phyloP scores from a whole-genome alignment of 2,113 vertebrate genomes.

The Gila orcuttii region DNA sequence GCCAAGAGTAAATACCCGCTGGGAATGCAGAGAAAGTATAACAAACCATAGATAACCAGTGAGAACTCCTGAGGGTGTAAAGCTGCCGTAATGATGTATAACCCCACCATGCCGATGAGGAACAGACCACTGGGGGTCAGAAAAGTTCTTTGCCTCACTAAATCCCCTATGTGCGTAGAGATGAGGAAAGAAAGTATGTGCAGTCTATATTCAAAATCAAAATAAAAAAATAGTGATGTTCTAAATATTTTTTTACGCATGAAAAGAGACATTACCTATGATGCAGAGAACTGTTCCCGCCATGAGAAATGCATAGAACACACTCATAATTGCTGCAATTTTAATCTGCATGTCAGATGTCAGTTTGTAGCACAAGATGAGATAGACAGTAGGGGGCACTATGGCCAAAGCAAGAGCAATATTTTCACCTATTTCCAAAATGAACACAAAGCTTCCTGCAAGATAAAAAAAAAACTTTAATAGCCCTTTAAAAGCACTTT shows the following conservation, averaged over 20 bases:
- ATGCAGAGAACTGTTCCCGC: conserved; percentile 64
- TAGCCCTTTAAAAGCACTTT: background rate
- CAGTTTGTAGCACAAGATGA: conserved; percentile 69
- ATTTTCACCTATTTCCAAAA: background rate
- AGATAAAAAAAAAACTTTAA: conserved; percentile 25
- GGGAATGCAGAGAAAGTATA: conserved; percentile 67
- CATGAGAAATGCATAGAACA: conserved; percentile 68
- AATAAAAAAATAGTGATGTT: background rate
- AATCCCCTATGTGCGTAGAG: conserved; percentile 49
- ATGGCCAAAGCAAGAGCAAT: conserved; percentile 60
- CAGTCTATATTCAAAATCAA: background rate
- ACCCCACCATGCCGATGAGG: conserved; percentile 56
- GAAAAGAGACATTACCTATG: conserved; percentile 53
- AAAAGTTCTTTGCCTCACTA: conserved; percentile 58
- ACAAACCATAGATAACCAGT: conserved; percentile 63
- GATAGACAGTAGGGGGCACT: conserved; percentile 67
- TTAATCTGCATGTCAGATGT: conserved; percentile 71
- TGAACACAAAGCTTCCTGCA: conserved; percentile 66
- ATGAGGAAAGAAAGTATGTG: background rate
- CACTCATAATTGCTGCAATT: conserved; percentile 63
- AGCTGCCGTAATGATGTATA: conserved; percentile 59
- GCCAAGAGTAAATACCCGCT: conserved; percentile 65
- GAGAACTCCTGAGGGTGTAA: conserved; percentile 66
- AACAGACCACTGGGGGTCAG: conserved; percentile 65
- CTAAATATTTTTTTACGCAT: too few relatives aligned